These are phyloP conservation scores for Leptopilina myrica DNA, from an alignment of 2,888 invertebrate species.

Conservation along the genomic window DNA sequence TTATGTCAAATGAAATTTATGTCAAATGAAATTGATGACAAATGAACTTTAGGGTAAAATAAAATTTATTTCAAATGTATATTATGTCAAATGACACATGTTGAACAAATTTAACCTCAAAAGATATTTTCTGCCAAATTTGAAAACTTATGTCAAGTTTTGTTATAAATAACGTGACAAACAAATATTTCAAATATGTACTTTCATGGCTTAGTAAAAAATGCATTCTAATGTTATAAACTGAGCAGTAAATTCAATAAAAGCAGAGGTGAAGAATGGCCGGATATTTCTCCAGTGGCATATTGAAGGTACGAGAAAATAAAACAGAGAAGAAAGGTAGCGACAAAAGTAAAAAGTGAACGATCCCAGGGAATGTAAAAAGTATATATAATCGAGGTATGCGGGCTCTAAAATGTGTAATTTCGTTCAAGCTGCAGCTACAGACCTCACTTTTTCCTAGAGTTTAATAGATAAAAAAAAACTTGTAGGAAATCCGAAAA, in stretches of 20 bases:
- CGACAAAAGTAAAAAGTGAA: conserved; percentile 18
- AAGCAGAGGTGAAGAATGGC: conserved; percentile 12
- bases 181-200: background rate
- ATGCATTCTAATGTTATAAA: conserved; percentile 2
- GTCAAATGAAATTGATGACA: too few relatives aligned
- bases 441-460: conserved; percentile 20
- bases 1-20: too few relatives aligned
- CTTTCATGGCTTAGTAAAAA: background rate
- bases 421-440: conserved; percentile 30
- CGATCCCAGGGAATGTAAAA: conserved; percentile 17
- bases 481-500: conserved; percentile 8
- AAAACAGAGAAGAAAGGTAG: background rate
- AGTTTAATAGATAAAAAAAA: background rate
- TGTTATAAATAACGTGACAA: background rate
- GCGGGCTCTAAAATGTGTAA: conserved; percentile 17
- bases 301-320: background rate
- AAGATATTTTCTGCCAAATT: too few relatives aligned
- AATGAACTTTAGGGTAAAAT: too few relatives aligned
- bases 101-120: too few relatives aligned
- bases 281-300: background rate
- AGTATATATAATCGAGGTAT: conserved; percentile 26
- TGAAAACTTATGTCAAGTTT: too few relatives aligned
- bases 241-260: background rate
- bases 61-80: too few relatives aligned
- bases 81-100: too few relatives aligned